Base-by-base conservation (phyloP, 2,888 invertebrate species). In the Hypena proboscidalis region DNA sequence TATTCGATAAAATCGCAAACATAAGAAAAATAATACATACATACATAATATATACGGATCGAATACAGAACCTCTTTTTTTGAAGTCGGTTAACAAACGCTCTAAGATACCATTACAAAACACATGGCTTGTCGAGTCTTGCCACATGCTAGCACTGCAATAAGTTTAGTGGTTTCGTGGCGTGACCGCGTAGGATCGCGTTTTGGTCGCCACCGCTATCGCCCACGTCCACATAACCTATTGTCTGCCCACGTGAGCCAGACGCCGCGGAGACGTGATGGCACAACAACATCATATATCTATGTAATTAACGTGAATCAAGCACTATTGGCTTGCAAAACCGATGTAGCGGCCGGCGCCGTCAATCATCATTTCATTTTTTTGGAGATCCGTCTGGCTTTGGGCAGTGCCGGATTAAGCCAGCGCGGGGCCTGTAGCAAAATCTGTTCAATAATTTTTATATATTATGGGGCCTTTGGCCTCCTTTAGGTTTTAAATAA, bases 221-320 rank as follows among this genome's bases (percentile, higher is more conserved):
- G 75, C 87, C 85, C 85, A 82, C 81, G 56, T 42, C 46, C 43
- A 44, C 58, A 61, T 61, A 58, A 62, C 60, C 81, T 80, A 87
- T 87, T 86, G 86, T 85, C 84, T 83, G 63, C 85, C 85, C 84
- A 84, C 83, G 67, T 69, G 52, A 53, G 54, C 67, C 66, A 70
- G 72, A 74, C 73, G 67, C 67, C 64, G 62, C 63, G 71, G 71
- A 78, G 71, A 79, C 80, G 76, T 84, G 81, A 83, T 83, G 79
- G 83, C 83, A 82, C 78, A 74, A 68, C 70, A 67, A 58, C 54
- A 52, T 52, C 42, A 56, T 41, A 71, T 65, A 76, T 44, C 17
- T 66, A 52, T 52, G 66, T 72, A 74, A 81, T 82, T 80, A 80
- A 66, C 57, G 48, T 70, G 55, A 68, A 66, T 60, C 56, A 62